Evolutionary conservation across 2,888 invertebrate species (phyloP).

Genomic region (Galerucella calmariensis): DNA sequence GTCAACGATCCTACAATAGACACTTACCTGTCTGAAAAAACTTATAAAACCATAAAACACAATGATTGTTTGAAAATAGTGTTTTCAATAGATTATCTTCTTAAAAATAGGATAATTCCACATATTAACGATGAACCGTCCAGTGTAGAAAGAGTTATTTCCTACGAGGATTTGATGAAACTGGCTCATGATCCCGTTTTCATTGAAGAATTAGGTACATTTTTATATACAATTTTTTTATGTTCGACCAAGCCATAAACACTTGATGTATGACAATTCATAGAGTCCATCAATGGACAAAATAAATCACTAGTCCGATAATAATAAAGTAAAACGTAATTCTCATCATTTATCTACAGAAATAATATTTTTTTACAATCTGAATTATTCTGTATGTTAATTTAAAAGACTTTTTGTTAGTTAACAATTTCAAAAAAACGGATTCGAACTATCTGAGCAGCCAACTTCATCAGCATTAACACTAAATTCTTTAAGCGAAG

Average conservation of each 20-base stretch:
- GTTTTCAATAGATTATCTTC: constrained; percentile 54
- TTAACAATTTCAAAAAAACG: no score
- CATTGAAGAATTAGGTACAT: constrained; percentile 58
- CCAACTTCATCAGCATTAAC: no score
- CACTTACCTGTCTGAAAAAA: constrained; percentile 56
- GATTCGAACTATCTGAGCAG: no score
- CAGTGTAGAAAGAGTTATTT: constrained; percentile 38
- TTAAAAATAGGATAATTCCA: constrained; percentile 54
- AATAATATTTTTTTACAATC: no score
- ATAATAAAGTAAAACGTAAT: no score
- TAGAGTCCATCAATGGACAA: no score
- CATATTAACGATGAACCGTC: constrained; percentile 42
- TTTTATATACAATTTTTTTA: not conserved
- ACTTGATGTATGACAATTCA: no score
- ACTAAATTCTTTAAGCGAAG: no score
- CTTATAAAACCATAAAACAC: constrained; percentile 56
- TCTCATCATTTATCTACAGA: no score
- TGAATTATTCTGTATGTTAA: no score
- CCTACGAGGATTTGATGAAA: constrained; percentile 54
- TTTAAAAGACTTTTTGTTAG: no score
- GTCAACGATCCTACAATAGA: constrained; percentile 38
- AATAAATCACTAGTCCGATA: no score
- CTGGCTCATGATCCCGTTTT: constrained; percentile 57
- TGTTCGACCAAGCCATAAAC: not conserved
- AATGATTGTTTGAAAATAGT: constrained; percentile 59